A percentile compares a stretch with the other conserved stretches of the same genome.
phyloP scores from a whole-genome alignment of 1,140 invertebrate genomes.

The Danaus melanippus region DNA sequence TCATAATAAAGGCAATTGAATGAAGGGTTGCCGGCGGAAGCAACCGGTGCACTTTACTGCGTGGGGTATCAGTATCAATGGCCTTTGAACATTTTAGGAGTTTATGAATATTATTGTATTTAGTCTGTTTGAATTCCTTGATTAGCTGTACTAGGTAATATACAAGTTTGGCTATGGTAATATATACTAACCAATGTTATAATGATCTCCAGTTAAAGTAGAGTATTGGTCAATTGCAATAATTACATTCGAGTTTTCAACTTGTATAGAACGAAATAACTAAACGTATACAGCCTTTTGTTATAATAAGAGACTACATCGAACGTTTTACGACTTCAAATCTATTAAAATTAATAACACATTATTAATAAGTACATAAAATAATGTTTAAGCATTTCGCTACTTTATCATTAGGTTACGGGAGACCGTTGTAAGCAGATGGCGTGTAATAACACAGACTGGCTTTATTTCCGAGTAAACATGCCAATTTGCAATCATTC shows the following conservation, averaged over 20 bases:
- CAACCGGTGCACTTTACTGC: constrained; percentile 22
- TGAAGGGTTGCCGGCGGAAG: constrained; percentile 27
- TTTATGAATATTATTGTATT: too few relatives aligned
- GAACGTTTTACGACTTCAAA: constrained; percentile 4
- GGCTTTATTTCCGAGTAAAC: constrained; percentile 24
- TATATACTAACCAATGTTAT: too few relatives aligned
- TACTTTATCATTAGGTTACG: constrained; percentile 27
- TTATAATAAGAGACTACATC: too few relatives aligned
- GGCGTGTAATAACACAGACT: constrained; percentile 27
- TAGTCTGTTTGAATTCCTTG: not conserved
- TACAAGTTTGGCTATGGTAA: too few relatives aligned
- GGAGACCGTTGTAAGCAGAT: constrained; percentile 26
- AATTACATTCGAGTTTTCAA: too few relatives aligned
- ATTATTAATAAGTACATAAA: constrained; percentile 17
- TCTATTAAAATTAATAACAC: constrained; percentile 11
- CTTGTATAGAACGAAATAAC: too few relatives aligned
- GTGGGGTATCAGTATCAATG: constrained; percentile 14
- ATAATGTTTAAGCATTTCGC: constrained; percentile 21
- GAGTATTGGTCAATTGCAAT: too few relatives aligned
- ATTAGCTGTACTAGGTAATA: too few relatives aligned
- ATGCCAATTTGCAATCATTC: constrained; percentile 34
- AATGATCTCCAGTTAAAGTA: too few relatives aligned
- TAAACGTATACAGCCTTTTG: too few relatives aligned
- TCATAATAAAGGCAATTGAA: constrained; percentile 48
- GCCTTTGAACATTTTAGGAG: constrained; percentile 10